Evolutionary conservation across 2,888 invertebrate genomes (phyloP).

Genomic region (Zygothrica quintamaculata): DNA sequence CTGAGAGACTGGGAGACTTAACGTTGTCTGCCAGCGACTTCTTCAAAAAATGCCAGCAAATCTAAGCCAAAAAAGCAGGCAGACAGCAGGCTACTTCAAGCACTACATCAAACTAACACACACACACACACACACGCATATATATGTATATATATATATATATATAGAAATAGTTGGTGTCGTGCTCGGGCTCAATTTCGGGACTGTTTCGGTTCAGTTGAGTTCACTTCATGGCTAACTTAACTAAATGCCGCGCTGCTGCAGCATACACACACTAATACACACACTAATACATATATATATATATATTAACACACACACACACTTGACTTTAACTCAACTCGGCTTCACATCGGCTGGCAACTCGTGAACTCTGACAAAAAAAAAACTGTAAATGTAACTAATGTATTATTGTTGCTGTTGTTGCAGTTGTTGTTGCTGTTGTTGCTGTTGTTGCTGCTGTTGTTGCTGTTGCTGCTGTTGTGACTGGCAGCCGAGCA

Average conservation of each 20-base stretch:
- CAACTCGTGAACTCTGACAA: conserved; percentile 69
- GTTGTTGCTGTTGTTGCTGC: not conserved
- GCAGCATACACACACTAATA: conserved; percentile 49
- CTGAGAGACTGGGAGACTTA: conserved; percentile 33
- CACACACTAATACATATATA: conserved; percentile 26
- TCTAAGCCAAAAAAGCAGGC: conserved; percentile 69
- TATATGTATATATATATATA: not conserved
- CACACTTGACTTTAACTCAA: conserved; percentile 61
- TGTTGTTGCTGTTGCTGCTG: conserved; percentile 12
- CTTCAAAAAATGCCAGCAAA: conserved; percentile 68
- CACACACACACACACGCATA: conserved; percentile 11
- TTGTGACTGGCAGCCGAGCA: conserved; percentile 51
- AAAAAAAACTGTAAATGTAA: conserved; percentile 53
- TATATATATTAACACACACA: conserved; percentile 18
- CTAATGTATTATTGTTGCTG: conserved; percentile 52
- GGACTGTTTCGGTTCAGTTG: conserved; percentile 80
- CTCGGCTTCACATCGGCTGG: conserved; percentile 66
- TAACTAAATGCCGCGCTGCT: conserved; percentile 81
- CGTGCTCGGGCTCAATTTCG: conserved; percentile 68
- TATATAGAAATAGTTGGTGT: conserved; percentile 42
- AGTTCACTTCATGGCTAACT: conserved; percentile 82
- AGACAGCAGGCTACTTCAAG: conserved; percentile 70
- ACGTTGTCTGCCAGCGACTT: conserved; percentile 62
- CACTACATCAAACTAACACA: conserved; percentile 41
- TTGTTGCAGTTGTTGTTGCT: conserved; percentile 1